A percentile compares a stretch with the other conserved stretches of the same genome.
Evolutionary conservation across 1,140 invertebrate genomes (phyloP).

Genomic region (Gryon sp.): DNA sequence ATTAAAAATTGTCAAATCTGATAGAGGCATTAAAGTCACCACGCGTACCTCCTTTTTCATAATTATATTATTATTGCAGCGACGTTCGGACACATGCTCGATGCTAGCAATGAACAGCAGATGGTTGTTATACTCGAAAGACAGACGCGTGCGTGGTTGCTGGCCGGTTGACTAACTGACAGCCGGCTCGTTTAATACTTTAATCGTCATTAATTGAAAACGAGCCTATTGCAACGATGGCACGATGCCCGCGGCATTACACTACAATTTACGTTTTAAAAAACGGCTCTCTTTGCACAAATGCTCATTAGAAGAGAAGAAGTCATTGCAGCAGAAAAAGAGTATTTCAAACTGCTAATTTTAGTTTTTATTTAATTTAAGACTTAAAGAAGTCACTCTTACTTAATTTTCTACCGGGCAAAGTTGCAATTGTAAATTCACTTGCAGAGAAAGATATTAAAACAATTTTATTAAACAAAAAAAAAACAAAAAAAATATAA

Average conservation of each 20-base stretch:
- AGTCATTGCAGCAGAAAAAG: neutral
- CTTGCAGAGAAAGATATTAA: too few relatives aligned
- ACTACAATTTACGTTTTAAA: constrained; percentile 46
- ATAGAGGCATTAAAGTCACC: constrained; percentile 39
- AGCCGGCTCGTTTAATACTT: constrained; percentile 54
- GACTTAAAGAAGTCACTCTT: constrained; percentile 5
- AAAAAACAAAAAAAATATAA: too few relatives aligned
- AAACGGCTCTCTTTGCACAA: constrained; percentile 17
- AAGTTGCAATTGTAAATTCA: too few relatives aligned
- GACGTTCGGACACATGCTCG: constrained; percentile 38
- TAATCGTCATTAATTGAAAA: constrained; percentile 64
- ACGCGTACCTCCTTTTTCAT: constrained; percentile 16
- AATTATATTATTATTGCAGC: constrained; percentile 28
- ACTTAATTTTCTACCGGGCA: neutral
- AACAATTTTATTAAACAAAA: too few relatives aligned
- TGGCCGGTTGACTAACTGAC: constrained; percentile 46
- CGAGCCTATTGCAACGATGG: constrained; percentile 47
- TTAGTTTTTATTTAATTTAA: constrained; percentile 26
- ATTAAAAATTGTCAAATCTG: constrained; percentile 9
- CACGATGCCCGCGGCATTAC: constrained; percentile 39
- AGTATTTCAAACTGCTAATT: constrained; percentile 8
- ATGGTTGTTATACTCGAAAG: constrained; percentile 57
- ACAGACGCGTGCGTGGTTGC: constrained; percentile 53
- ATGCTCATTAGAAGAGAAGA: constrained; percentile 36
- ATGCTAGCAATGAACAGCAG: constrained; percentile 49